Conservation (phyloP, 2,888 invertebrate species). For the Lymantria dispar region DNA sequence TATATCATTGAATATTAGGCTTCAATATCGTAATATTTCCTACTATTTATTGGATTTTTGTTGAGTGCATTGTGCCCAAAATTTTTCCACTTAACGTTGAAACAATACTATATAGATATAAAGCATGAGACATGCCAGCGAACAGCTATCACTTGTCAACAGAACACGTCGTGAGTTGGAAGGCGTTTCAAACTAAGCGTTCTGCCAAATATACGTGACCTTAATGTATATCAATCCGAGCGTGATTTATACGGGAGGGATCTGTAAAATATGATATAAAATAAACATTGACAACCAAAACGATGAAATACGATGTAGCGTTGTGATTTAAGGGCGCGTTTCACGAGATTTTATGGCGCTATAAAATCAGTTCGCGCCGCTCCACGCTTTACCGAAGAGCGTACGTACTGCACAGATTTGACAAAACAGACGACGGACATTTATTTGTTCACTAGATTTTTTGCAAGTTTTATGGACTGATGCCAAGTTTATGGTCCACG, state of each 20-base stretch:
- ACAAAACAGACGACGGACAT: conserved; percentile 79
- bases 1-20: neutral
- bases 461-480: conserved; percentile 76
- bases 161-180: conserved; percentile 34
- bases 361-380: conserved; percentile 77
- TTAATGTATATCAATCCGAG: conserved; percentile 79
- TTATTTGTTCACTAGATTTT: conserved; percentile 78
- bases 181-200: conserved; percentile 62
- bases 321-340: conserved; percentile 80
- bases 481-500: conserved; percentile 75
- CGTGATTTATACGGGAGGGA: conserved; percentile 77
- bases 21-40: neutral
- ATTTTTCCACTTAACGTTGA: conserved; percentile 28
- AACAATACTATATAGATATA: conserved; percentile 24
- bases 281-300: conserved; percentile 82
- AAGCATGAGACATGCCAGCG: conserved; percentile 7
- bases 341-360: conserved; percentile 80
- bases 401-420: conserved; percentile 79
- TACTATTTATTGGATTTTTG: conserved; percentile 15
- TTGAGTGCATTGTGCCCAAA: conserved; percentile 25
- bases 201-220: conserved; percentile 79
- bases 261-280: conserved; percentile 83
- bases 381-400: conserved; percentile 42
- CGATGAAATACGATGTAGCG: conserved; percentile 80
- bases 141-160: conserved; percentile 59